These are phyloP conservation scores for Coelopa pilipes DNA, from an alignment of 2,888 invertebrate species.

Conservation along the genomic window DNA sequence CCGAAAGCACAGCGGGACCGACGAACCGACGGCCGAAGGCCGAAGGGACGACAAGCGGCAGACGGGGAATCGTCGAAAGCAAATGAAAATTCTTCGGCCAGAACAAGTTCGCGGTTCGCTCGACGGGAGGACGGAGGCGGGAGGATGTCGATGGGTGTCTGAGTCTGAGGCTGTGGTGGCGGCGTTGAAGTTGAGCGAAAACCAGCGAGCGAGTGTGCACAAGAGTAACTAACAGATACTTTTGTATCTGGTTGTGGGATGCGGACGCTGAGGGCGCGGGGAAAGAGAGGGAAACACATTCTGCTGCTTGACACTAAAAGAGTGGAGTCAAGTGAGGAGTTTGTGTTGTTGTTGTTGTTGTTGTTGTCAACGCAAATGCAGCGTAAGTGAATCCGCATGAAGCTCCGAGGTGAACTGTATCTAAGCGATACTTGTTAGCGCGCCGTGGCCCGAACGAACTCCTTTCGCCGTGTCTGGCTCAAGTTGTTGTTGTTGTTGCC, in stretches of 20 bases:
- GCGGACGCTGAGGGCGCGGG: neutral
- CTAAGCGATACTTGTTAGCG: constrained; percentile 22
- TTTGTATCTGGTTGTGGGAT: constrained; percentile 10
- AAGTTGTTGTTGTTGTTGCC: neutral
- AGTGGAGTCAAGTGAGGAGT: constrained; percentile 9
- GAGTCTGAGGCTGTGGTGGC: too few species aligned
- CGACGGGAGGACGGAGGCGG: too few species aligned
- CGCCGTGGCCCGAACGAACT: neutral
- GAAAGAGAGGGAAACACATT: neutral
- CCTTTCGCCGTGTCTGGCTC: neutral
- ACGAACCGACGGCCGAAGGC: neutral
- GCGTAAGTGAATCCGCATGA: constrained; percentile 24
- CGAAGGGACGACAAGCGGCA: neutral
- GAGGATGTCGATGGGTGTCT: too few species aligned
- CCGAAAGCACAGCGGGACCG: neutral
- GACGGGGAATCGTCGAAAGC: neutral
- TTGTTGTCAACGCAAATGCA: constrained; percentile 22
- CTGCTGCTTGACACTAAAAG: constrained; percentile 16
- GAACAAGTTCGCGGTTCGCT: neutral
- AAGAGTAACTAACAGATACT: constrained; percentile 24
- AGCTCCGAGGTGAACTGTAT: neutral
- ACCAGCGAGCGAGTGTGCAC: constrained; percentile 16
- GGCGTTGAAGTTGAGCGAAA: neutral
- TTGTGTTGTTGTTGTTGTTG: constrained; percentile 6
- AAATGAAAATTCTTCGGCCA: neutral